These are phyloP conservation scores for Lemur catta DNA, from an alignment of 2,797 vertebrate genomes.

Conservation along the genomic window DNA sequence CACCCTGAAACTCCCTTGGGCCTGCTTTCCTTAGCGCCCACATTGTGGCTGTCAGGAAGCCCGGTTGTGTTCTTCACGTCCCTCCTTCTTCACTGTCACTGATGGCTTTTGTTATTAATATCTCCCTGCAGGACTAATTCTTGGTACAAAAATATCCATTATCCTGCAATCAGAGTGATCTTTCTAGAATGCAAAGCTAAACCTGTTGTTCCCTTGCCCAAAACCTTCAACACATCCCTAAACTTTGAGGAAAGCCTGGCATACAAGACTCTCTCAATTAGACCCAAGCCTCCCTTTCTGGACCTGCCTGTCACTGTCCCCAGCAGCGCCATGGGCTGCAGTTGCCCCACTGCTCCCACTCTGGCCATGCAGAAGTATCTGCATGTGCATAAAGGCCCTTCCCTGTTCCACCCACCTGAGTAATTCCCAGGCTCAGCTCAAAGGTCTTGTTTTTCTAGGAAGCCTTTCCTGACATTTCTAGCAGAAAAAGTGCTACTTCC, in stretches of 20 bases:
- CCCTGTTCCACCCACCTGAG: background rate
- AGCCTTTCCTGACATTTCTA: conserved; percentile 6
- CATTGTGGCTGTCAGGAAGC: background rate
- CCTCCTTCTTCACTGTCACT: background rate
- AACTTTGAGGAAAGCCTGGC: background rate
- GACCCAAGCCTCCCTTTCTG: background rate
- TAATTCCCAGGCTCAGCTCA: background rate
- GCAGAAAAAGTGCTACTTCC: background rate
- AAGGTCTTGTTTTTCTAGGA: background rate
- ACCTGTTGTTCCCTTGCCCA: background rate
- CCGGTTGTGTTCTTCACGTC: background rate
- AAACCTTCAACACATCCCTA: background rate
- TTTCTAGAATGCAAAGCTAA: background rate
- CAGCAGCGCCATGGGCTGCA: too few species aligned
- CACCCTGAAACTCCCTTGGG: background rate
- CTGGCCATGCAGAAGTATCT: background rate
- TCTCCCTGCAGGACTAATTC: background rate
- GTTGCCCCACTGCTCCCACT: background rate
- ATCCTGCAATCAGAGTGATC: background rate
- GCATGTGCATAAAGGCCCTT: background rate
- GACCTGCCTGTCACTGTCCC: background rate
- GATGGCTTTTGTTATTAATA: background rate
- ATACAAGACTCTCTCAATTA: background rate
- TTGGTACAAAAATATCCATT: background rate
- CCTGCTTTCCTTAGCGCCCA: background rate